Evolutionary conservation across 2,113 vertebrate species (phyloP), one percentile per base, ranked within the genome.

Genomic region (Menidia beryllina): DNA sequence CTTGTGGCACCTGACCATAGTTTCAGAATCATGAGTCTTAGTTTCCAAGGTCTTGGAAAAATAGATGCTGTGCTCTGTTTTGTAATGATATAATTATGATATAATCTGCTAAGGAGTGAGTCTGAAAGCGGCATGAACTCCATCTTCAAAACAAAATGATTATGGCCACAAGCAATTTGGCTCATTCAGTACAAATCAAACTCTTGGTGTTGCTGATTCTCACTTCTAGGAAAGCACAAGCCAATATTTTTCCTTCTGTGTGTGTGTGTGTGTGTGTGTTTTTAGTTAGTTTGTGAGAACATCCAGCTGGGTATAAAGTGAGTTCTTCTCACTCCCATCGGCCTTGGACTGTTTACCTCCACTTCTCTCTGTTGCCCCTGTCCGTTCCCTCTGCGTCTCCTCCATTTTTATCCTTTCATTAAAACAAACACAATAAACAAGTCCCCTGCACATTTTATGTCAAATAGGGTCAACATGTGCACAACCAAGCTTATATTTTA

Each of bases 261-360:
- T n/a, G n/a, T n/a, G n/a, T n/a, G n/a, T n/a, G n/a, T n/a, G n/a
- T n/a, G n/a, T n/a, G n/a, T n/a, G n/a, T 21, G 51, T 71, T 59
- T 27, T 47, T 38, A 24, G 69, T 77, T 30, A 41, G 51, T 52
- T 23, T 48, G 48, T 84, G 80, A 80, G 77, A 88, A 86, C 66
- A 38, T 75, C 75, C 88, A 88, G 78, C 86, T 88, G 86, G n/a
- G 83, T 84, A 75, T 74, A 62, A 87, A 62, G n/a, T 3, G n/a
- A 57, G 4, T 43, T 68, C 43, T 85, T 83, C 47, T 75, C 64
- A 61, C 76, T 84, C 83, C 83, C 80, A 56, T 80, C 50, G 77
- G 57, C 85, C 84, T 85, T 80, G 78, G 59, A 83, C 79, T 45
- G 61, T 79, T 85, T 64, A 73, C 39, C 68, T 73, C 58, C 34